Evolutionary conservation across 2,888 invertebrate genomes (phyloP).

Genomic region (Catonia carolina): DNA sequence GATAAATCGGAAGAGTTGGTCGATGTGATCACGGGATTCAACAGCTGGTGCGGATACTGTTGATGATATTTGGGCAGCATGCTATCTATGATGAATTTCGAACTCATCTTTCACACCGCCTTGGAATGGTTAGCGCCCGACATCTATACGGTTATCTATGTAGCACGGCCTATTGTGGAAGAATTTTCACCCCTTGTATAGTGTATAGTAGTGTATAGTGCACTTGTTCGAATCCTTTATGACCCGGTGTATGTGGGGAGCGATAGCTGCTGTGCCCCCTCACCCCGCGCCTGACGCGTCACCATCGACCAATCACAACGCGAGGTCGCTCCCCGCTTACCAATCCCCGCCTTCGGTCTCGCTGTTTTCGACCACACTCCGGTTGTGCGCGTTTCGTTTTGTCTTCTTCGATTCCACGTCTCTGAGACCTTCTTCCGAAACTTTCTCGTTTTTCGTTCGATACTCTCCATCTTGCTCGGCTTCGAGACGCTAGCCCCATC

Average conservation of each 20-base stretch:
- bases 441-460: too few relatives aligned
- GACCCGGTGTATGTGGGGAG: constrained; percentile 10
- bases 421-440: background rate
- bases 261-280: constrained; percentile 48
- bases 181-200: constrained; percentile 20
- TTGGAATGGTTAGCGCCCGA: constrained; percentile 3
- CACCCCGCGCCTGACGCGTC: constrained; percentile 34
- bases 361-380: constrained; percentile 5
- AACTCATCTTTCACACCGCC: constrained; percentile 61
- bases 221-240: constrained; percentile 31
- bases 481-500: too few relatives aligned
- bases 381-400: background rate
- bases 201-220: constrained; percentile 14
- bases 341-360: background rate
- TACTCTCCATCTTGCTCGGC: too few relatives aligned
- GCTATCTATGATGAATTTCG: constrained; percentile 96
- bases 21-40: constrained; percentile 46
- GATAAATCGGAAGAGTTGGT: constrained; percentile 67
- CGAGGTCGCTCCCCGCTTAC: background rate
- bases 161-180: constrained; percentile 13
- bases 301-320: background rate
- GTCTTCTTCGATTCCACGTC: background rate
- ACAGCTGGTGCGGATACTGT: constrained; percentile 61
- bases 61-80: constrained; percentile 91
- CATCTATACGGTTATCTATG: constrained; percentile 5